Conservation (phyloP, 2,113 vertebrate species). For the Heterocephalus glaber region DNA sequence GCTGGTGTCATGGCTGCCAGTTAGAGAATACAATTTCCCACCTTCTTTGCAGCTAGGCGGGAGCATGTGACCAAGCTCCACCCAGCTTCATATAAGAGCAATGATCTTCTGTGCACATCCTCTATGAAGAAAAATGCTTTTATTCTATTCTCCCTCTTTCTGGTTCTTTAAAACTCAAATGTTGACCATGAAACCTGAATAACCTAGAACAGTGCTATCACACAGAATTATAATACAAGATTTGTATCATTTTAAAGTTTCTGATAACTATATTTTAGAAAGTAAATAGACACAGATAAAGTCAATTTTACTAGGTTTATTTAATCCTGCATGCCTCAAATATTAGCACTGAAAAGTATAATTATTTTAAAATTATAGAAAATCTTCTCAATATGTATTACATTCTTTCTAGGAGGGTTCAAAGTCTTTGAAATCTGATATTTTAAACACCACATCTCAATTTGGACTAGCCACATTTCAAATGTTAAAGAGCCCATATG, state of each 20-base stretch:
- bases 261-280: background rate
- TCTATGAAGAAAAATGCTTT: slow-evolving; percentile 11
- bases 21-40: background rate
- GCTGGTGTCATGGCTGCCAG: background rate
- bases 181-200: background rate
- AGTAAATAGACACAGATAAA: background rate
- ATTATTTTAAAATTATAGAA: background rate
- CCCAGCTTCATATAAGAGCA: background rate
- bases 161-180: background rate
- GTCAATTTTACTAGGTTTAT: background rate
- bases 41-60: slow-evolving; percentile 1
- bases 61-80: background rate
- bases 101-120: background rate
- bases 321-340: background rate
- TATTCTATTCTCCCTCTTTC: background rate
- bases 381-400: background rate
- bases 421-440: background rate
- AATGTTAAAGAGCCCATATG: background rate
- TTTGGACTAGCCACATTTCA: background rate
- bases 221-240: background rate
- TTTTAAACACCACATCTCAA: background rate
- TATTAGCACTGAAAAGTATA: background rate
- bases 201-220: background rate
- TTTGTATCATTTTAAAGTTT: background rate
- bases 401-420: background rate